Base-by-base conservation (phyloP, 2,113 vertebrate species). In the Vombatus ursinus region DNA sequence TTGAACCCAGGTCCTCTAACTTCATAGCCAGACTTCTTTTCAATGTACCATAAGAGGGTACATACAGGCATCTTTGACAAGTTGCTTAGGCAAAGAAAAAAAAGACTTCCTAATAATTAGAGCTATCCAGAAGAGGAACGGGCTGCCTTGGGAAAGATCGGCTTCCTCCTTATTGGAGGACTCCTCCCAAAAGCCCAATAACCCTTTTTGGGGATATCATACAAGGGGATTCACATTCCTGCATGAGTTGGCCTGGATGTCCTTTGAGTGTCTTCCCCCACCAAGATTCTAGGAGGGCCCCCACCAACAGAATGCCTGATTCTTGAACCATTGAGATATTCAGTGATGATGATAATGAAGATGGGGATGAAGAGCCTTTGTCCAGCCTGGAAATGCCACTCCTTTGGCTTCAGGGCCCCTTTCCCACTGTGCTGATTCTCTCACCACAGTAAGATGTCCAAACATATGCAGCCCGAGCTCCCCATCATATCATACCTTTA, bases 401-500 rank as follows among this genome's bases (percentile, higher is more conserved):
- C 16, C 7, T 8, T n/a, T 84, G 68, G n/a, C 68, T 84, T 84
- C 68, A 44, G 19, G 19, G n/a, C 16, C n/a, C 68, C 37, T 84
- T 44, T 44, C 19, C n/a, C 68, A 23, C n/a, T 2, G 2, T n/a
- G 19, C 37, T 44, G n/a, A 84, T 84, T 84, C 16, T 84, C n/a
- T 44, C 7, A 44, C 19, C n/a, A 84, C 19, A 44, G 68, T n/a
- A 44, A 84, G 68, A 84, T 84, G n/a, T 84, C 68, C n/a, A 84
- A 44, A 44, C n/a, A 44, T 84, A 84, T 84, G n/a, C n/a, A 84
- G 68, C 68, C 68, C 6, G 2, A 84, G 68, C n/a, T 84, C n/a
- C 68, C 68, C 68, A 84, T 91, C 51, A 47, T 96, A 84, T 91
- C 51, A 47, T 96, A 95, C 94, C 84, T 97, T 98, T 98, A 98